Base-by-base conservation (phyloP, 2,113 vertebrate genomes). In the Onychorhynchus coronatus region DNA sequence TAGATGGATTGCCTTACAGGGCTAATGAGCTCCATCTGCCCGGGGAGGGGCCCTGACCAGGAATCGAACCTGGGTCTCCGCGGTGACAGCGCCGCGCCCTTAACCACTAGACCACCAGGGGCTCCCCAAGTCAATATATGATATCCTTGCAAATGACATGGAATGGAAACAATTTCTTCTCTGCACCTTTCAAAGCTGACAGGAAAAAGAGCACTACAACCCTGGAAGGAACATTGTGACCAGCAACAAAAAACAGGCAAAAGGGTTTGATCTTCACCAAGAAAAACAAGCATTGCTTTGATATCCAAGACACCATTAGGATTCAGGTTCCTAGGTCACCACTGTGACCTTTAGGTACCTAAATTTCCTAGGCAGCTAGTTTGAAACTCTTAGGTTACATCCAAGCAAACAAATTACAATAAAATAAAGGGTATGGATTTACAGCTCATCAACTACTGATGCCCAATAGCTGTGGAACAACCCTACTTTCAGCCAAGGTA, bases 311-410 rank as follows among this genome's bases (percentile, higher is more conserved):
- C 28, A 91, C 66, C 24, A 21, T 7, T 88, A 72, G 44, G 50
- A 89, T 44, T 89, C 33, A 46, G 35, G 35, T 80, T 92, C 62
- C 67, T 52, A 92, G 70, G 68, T 92, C 66, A 93, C 22, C 75
- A 31, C 31, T 94, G 63, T 56, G 65, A 90, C 72, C 65, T 41
- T 71, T 61, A 82, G 44, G 70, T 52, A 82, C 35, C 56, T 78
- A 63, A 56, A 75, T 66, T 56, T 93, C 65, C 46, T 62, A 91
- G 72, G 67, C 4, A 4, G 46, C 73, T 84, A 59, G 33, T 68
- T n/a, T 87, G 58, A 92, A 96, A 89, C 61, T 94, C 67, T 90
- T 63, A 27, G 12, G 39, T 92, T 92, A 84, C 68, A 89, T 42
- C 18, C 31, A 81, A 78, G 11, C 89, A 84, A 93, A 59, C 44